A percentile compares a stretch with the other conserved stretches of the same genome.
phyloP scores from a whole-genome alignment of 2,113 vertebrate species.

The Sula dactylatra region DNA sequence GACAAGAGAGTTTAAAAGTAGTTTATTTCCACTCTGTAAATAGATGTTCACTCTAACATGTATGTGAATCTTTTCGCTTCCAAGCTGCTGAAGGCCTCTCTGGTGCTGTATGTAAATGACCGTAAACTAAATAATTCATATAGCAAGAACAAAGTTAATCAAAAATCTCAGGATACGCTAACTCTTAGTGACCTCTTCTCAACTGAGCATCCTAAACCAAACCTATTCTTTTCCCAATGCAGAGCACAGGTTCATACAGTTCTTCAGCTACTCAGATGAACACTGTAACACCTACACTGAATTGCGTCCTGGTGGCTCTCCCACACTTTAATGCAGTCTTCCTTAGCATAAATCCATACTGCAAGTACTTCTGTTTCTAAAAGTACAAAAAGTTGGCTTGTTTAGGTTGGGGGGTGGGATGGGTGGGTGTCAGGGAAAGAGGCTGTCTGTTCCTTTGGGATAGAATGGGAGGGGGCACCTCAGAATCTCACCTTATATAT shows the following conservation, averaged over 20 bases:
- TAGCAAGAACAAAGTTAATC: not conserved
- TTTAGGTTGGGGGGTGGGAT: not conserved
- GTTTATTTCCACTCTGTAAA: conserved; percentile 23
- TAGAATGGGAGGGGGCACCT: not conserved
- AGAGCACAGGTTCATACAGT: not conserved
- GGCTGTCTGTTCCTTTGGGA: not conserved
- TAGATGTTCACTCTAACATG: not conserved
- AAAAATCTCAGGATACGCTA: not conserved
- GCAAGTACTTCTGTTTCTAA: not conserved
- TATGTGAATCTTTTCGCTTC: not conserved
- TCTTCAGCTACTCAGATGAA: not conserved
- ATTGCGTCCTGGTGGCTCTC: not conserved
- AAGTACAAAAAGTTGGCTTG: not conserved
- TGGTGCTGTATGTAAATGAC: not conserved
- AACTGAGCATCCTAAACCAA: not conserved
- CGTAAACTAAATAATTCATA: not conserved
- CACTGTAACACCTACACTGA: not conserved
- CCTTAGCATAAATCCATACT: not conserved
- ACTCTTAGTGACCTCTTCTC: not conserved
- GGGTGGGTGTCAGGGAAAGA: not conserved
- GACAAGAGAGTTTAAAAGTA: conserved; percentile 26
- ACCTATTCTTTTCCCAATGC: not conserved
- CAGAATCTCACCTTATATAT: not conserved
- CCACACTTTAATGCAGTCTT: not conserved
- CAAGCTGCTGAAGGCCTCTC: not conserved